Conservation (phyloP, 2,797 vertebrate genomes). For the Semaprochilodus insignis region DNA sequence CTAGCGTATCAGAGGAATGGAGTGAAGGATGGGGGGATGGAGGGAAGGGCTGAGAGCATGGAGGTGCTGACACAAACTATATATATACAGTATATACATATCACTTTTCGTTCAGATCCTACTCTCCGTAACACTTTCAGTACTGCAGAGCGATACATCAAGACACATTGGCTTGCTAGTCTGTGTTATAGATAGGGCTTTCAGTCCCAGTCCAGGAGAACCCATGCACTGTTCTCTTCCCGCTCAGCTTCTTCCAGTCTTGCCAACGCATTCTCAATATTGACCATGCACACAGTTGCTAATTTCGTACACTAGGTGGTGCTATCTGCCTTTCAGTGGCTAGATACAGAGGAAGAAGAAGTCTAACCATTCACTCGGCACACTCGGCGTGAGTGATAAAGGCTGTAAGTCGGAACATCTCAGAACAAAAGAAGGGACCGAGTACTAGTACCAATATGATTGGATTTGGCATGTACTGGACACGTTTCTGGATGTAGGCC, state of each 20-base stretch:
- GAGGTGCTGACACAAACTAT: conserved; percentile 13
- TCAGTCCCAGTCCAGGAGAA: background rate
- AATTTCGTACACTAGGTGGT: too few species aligned
- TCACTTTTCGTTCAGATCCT: background rate
- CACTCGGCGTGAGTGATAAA: too few species aligned
- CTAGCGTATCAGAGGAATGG: conserved; percentile 74
- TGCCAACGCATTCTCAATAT: too few species aligned
- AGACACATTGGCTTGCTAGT: background rate
- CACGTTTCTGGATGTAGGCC: too few species aligned
- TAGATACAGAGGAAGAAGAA: too few species aligned
- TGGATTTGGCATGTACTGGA: too few species aligned
- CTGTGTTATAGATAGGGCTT: background rate
- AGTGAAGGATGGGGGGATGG: conserved; percentile 57
- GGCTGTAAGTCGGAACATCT: too few species aligned
- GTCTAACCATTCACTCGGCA: too few species aligned
- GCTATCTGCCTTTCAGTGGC: too few species aligned
- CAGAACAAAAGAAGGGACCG: too few species aligned
- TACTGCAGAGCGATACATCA: background rate
- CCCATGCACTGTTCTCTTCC: background rate
- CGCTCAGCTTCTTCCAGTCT: background rate
- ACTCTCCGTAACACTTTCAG: background rate
- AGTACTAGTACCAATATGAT: too few species aligned
- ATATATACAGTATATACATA: background rate
- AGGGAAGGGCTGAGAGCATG: background rate
- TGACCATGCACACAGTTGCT: too few species aligned